These are phyloP conservation scores for Ericerus pela DNA, from an alignment of 1,140 invertebrate genomes.

Conservation along the genomic window DNA sequence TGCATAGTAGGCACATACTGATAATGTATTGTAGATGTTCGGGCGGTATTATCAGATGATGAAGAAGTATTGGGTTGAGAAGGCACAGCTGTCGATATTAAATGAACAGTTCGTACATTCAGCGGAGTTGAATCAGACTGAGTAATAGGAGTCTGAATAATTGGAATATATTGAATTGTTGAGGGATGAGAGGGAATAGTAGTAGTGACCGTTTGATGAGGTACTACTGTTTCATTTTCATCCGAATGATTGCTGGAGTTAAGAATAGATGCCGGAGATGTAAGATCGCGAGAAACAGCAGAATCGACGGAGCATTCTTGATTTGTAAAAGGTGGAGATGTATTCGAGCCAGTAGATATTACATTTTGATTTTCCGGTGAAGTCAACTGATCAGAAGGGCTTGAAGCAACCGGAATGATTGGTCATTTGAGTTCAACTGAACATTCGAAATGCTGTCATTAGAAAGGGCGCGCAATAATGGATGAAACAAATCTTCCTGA, in stretches of 20 bases:
- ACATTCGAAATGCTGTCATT: not conserved
- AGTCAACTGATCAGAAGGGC: not conserved
- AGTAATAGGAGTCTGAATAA: conserved; percentile 15
- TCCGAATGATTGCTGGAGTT: not conserved
- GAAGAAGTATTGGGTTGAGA: not conserved
- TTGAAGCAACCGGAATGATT: not conserved
- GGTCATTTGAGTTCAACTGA: not conserved
- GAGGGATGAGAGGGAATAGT: conserved; percentile 25
- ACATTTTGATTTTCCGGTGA: not conserved
- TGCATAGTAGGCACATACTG: conserved; percentile 17
- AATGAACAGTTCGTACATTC: conserved; percentile 16
- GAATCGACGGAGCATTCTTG: not conserved
- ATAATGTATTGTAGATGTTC: conserved; percentile 17
- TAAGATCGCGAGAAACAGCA: no score
- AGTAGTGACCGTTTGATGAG: conserved; percentile 24
- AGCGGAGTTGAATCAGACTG: conserved; percentile 10
- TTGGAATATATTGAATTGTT: conserved; percentile 24
- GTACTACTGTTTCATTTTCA: not conserved
- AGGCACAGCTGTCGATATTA: conserved; percentile 6
- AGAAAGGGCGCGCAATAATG: not conserved
- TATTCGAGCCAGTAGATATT: not conserved
- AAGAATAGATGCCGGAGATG: not conserved
- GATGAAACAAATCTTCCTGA: not conserved
- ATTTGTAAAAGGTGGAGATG: not conserved
- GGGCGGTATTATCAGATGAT: conserved; percentile 1